Evolutionary conservation across 2,888 invertebrate species (phyloP).

Genomic region (Mechanitis mazaeus): DNA sequence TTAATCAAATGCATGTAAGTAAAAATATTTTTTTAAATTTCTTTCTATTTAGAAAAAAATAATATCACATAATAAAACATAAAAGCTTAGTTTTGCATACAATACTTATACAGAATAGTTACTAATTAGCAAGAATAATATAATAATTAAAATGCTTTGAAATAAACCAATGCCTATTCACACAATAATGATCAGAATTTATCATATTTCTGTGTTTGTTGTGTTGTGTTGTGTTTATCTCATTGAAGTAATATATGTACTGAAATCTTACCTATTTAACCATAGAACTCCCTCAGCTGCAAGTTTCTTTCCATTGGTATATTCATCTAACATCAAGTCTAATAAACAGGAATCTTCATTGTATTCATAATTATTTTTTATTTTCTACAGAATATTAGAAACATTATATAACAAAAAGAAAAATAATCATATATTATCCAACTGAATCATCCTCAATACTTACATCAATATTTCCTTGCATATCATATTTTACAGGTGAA

Average conservation of each 20-base stretch:
- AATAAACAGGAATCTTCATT: constrained; percentile 78
- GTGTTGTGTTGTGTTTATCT: too few relatives aligned
- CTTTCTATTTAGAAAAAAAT: too few relatives aligned
- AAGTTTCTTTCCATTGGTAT: constrained; percentile 62
- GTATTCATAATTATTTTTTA: constrained; percentile 72
- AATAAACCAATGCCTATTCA: too few relatives aligned
- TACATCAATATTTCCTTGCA: constrained; percentile 86
- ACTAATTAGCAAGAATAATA: too few relatives aligned
- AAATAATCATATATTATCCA: neutral
- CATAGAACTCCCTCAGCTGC: constrained; percentile 82
- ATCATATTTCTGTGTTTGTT: too few relatives aligned
- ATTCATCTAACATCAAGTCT: constrained; percentile 81
- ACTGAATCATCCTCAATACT: constrained; percentile 37
- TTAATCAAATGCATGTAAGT: too few relatives aligned
- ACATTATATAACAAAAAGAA: neutral
- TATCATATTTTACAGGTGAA: constrained; percentile 84
- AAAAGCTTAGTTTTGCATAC: too few relatives aligned
- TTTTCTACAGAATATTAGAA: constrained; percentile 71
- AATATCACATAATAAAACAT: too few relatives aligned
- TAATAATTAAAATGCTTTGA: too few relatives aligned
- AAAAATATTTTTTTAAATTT: too few relatives aligned
- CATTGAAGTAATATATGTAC: neutral
- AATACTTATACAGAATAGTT: too few relatives aligned
- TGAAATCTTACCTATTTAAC: constrained; percentile 79
- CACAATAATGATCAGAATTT: too few relatives aligned